Conservation (phyloP, 1,140 invertebrate species). For the Mactra quadrangularis region DNA sequence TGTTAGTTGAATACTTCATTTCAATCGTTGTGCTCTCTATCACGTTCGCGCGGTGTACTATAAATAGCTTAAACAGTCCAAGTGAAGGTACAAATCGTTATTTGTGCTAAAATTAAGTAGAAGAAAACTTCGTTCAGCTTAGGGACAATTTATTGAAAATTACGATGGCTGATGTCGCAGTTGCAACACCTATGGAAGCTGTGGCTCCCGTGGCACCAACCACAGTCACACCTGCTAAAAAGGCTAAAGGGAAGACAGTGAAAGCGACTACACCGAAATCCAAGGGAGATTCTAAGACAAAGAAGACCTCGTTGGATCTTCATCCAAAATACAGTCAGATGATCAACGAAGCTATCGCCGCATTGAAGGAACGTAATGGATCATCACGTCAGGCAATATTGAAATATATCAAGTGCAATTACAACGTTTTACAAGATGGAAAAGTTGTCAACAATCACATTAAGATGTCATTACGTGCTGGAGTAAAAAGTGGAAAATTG, state of each 20-base stretch:
- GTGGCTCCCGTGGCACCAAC: too few species aligned
- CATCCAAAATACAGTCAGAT: slow-evolving; percentile 72
- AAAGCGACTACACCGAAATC: slow-evolving; percentile 66
- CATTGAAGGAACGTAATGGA: slow-evolving; percentile 72
- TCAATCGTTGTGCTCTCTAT: slow-evolving; percentile 25
- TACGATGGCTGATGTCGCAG: too few species aligned
- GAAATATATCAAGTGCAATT: slow-evolving; percentile 81
- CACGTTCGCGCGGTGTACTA: too few species aligned
- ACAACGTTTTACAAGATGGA: too few species aligned
- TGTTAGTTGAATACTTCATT: not conserved
- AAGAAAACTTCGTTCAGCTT: too few species aligned
- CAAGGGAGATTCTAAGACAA: slow-evolving; percentile 65
- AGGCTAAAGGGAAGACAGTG: not conserved
- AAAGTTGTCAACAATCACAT: too few species aligned
- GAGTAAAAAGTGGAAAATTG: too few species aligned
- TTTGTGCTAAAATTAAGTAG: too few species aligned
- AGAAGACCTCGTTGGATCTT: slow-evolving; percentile 42
- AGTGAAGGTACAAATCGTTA: too few species aligned
- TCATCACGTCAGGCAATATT: slow-evolving; percentile 81
- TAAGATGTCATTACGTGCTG: too few species aligned
- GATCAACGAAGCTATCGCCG: slow-evolving; percentile 65
- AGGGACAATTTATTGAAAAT: too few species aligned
- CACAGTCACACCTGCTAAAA: not conserved
- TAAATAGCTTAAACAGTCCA: not conserved
- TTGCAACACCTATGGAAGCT: too few species aligned